These are phyloP conservation scores for Heliothis virescens DNA, from an alignment of 1,140 invertebrate species.

Conservation along the genomic window DNA sequence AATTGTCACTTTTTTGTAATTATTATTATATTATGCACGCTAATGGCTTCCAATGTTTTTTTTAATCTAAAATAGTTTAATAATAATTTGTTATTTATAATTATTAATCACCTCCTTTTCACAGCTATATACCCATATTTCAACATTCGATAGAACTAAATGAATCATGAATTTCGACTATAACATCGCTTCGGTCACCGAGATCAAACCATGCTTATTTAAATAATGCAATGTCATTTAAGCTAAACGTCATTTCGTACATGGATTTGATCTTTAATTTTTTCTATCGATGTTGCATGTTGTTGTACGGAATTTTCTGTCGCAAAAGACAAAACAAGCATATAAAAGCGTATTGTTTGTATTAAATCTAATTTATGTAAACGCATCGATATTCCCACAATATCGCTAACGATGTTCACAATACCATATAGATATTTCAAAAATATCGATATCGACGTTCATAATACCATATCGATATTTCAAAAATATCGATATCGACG, in stretches of 20 bases:
- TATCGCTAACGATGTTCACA: too few relatives aligned
- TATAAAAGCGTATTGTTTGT: not conserved
- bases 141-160: slow-evolving; percentile 19
- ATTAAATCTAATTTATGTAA: too few relatives aligned
- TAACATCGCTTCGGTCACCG: slow-evolving; percentile 35
- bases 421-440: too few relatives aligned
- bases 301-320: slow-evolving; percentile 40
- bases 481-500: too few relatives aligned
- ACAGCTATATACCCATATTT: slow-evolving; percentile 21
- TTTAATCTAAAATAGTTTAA: not conserved
- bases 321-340: not conserved
- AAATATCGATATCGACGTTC: too few relatives aligned
- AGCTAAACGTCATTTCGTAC: slow-evolving; percentile 16
- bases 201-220: slow-evolving; percentile 26
- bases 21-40: slow-evolving; percentile 31
- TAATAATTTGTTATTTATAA: not conserved
- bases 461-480: too few relatives aligned
- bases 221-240: not conserved
- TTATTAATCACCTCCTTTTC: slow-evolving; percentile 31
- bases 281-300: slow-evolving; percentile 52
- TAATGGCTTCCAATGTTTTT: slow-evolving; percentile 22
- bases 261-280: slow-evolving; percentile 38
- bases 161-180: not conserved
- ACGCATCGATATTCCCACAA: too few relatives aligned
- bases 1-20: not conserved